Base-by-base conservation (phyloP, 2,113 vertebrate genomes). In the Eleginops maclovinus region DNA sequence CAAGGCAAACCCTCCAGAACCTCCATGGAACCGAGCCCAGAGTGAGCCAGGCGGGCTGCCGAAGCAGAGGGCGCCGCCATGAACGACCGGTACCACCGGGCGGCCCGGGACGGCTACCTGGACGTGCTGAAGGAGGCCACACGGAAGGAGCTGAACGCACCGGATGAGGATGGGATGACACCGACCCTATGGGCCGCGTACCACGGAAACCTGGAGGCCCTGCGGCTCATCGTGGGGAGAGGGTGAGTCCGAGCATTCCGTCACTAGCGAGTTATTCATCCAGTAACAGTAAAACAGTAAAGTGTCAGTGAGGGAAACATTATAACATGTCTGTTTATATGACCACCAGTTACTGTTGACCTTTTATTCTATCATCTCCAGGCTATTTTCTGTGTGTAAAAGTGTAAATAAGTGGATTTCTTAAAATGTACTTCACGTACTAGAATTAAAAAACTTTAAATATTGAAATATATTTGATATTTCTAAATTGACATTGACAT, bases 91-190 rank as follows among this genome's bases (percentile, higher is more conserved):
- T 98, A 96, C 93, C 97, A 97, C 95, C 94, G 96, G 87, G 97
- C 97, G 15, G 96, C 97, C 88, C 93, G 96, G 87, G 97, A 99
- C 1, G 98, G 97, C 70, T 95, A 95, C 91, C 93, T 98, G 94
- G 96, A 96, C 73, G 90, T 96, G 28, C 95, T 99, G 75, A 96
- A 95, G 77, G 96, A 98, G 86, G 97, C 97, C 85, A 96, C 96
- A 40, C 94, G 96, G 88, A 97, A 95, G 92, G 96, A 99, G 17
- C 95, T 98, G 73, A 98, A 99, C 90, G 95, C 95, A 0, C 95
- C 95, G 0, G 97, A 99, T 0, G 97, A 98, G 78, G 98, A 99
- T 75, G 97, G 97, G 64, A 97, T 99, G 97, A 99, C 96, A 46
- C 97, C 97, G 14, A 98, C 98, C 4, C 90, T 99, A 1, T 98